Base-by-base conservation (phyloP, 30 jellyfish, hydroid and myxozoan genomes). In the Mastigias papua region DNA sequence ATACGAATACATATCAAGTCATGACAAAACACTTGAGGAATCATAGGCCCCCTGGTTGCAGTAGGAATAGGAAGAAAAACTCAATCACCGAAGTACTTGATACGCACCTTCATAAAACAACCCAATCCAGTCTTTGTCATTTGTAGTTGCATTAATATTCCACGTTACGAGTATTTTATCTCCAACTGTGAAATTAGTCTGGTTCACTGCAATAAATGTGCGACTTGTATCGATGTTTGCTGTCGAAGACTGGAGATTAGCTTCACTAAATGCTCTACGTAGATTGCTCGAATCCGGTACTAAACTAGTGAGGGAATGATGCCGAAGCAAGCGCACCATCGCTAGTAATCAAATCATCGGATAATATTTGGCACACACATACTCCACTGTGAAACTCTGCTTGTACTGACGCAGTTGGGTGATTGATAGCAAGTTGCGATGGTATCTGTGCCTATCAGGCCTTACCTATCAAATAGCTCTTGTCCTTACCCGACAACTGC, bases 261-360 rank as follows among this genome's bases (percentile, higher is more conserved):
- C 91, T 49, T 90, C 99, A 86, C 99, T 94, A 86, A 68, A 90
- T 21, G 97, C 97, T 29, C 97, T 92, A 32, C 99, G 96, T 20
- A 94, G 35, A 48, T 76, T 87, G 72, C 84, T 66, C 7, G 96
- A 50, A 57, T 77, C 89, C 57, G 91, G 32, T 22, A 78, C 67
- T 54, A 87, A 48, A 69, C 86, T 87, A 29, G 96, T 87, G 66
- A 87, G 87, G 51, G 96, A 87, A 54, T 90, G 96, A 78, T 60
- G 81, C 73, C 96, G 91, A 25, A 87, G 76, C 90, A 87, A 57
- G 35, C 90, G 88, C 28, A 87, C 96, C 96, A 87, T 87, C 50
- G 32, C 86, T 83, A 66, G 76, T 62, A 54, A 69, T n/a, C 69
- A 81, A 49, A 61, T 42, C 13, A 2, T 25, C 27, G 33, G 67